phyloP scores from a whole-genome alignment of 2,797 vertebrate genomes.

The Eulemur rubriventer region DNA sequence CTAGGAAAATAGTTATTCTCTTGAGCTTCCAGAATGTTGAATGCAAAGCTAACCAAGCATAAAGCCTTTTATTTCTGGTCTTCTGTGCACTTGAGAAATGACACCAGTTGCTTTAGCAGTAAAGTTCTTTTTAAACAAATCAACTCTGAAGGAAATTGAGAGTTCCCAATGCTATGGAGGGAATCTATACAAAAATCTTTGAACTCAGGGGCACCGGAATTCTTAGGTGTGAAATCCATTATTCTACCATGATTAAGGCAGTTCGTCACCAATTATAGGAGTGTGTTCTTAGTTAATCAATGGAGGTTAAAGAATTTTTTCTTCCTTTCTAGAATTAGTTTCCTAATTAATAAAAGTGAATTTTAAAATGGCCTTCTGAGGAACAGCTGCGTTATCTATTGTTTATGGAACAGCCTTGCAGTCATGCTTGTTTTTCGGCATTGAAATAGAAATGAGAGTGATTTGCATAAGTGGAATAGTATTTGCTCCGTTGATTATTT shows the following conservation, averaged over 20 bases:
- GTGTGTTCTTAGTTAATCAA: conserved; percentile 52
- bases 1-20: neutral
- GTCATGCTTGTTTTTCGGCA: conserved; percentile 50
- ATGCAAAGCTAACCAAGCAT: conserved; percentile 50
- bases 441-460: conserved; percentile 59
- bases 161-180: neutral
- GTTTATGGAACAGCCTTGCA: conserved; percentile 49
- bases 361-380: conserved; percentile 57
- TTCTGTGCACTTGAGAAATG: neutral
- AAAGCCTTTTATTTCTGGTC: conserved; percentile 33
- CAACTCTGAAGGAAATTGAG: conserved; percentile 16
- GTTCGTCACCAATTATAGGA: conserved; percentile 28
- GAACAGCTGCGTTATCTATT: conserved; percentile 65
- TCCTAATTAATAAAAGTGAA: conserved; percentile 66
- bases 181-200: neutral
- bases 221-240: conserved; percentile 47
- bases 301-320: conserved; percentile 23
- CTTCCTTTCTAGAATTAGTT: conserved; percentile 48
- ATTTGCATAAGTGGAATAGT: conserved; percentile 74
- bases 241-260: conserved; percentile 9
- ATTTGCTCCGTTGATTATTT: conserved; percentile 61
- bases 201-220: neutral
- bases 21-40: conserved; percentile 36
- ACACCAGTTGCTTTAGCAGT: conserved; percentile 16
- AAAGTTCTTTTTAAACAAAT: conserved; percentile 49